phyloP scores from a whole-genome alignment of 2,888 invertebrate genomes.

The Sylvicola fuscatus region DNA sequence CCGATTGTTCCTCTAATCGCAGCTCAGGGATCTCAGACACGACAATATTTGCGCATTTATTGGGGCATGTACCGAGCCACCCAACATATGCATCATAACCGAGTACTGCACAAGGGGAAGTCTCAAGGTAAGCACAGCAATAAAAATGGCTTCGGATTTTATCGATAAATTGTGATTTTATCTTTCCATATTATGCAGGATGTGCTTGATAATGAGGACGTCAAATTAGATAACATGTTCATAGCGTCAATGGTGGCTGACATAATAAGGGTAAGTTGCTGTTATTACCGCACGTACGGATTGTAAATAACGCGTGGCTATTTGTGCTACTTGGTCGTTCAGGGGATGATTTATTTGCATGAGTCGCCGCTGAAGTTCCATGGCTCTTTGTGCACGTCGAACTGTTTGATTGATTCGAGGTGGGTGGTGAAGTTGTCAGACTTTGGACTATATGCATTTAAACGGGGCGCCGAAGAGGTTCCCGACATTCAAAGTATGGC shows the following conservation, averaged over 20 bases:
- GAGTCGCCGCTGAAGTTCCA: slow-evolving; percentile 72
- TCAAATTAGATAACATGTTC: slow-evolving; percentile 91
- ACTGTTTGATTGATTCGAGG: slow-evolving; percentile 83
- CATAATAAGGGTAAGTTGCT: slow-evolving; percentile 62
- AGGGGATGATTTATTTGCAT: slow-evolving; percentile 84
- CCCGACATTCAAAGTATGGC: slow-evolving; percentile 33
- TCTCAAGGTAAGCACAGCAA: slow-evolving; percentile 43
- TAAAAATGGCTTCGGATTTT: too few relatives aligned
- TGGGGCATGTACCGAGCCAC: slow-evolving; percentile 79
- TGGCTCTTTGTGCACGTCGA: slow-evolving; percentile 72
- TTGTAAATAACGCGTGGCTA: too few relatives aligned
- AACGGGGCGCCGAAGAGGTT: slow-evolving; percentile 47
- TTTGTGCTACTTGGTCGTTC: slow-evolving; percentile 5
- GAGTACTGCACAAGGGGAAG: slow-evolving; percentile 82
- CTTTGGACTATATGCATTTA: slow-evolving; percentile 76
- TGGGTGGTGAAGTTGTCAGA: slow-evolving; percentile 90
- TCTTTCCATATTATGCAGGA: slow-evolving; percentile 34
- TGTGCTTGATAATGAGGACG: slow-evolving; percentile 85
- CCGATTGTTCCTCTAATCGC: slow-evolving; percentile 10
- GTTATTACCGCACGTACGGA: too few relatives aligned
- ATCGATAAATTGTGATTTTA: neutral
- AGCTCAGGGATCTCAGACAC: slow-evolving; percentile 80
- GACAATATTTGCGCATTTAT: slow-evolving; percentile 84
- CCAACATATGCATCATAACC: slow-evolving; percentile 73
- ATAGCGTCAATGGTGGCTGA: slow-evolving; percentile 88